Evolutionary conservation across 2,113 vertebrate genomes (phyloP).

Genomic region (Chionodraco myersi): DNA sequence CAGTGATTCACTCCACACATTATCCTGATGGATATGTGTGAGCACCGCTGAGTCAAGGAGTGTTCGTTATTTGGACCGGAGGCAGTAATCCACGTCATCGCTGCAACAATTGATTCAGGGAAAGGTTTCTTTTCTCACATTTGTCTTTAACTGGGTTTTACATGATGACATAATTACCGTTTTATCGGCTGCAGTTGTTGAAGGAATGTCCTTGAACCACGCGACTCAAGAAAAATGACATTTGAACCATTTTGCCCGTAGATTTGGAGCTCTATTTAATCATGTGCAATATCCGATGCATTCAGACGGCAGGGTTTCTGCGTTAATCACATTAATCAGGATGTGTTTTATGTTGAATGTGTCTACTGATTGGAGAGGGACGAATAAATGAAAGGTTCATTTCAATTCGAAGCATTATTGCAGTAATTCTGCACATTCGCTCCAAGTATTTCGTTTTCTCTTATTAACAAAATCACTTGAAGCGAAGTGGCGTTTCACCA

Average conservation of each 20-base stretch:
- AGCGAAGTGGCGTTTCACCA: background rate
- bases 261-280: background rate
- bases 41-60: constrained; percentile 60
- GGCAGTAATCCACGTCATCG: constrained; percentile 41
- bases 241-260: background rate
- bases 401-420: background rate
- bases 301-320: too few species aligned
- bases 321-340: too few species aligned
- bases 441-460: background rate
- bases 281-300: too few species aligned
- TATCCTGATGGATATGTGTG: constrained; percentile 37
- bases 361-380: background rate
- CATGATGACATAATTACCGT: background rate
- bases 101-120: constrained; percentile 24
- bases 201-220: background rate
- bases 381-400: background rate
- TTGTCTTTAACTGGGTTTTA: constrained; percentile 10
- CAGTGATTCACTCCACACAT: constrained; percentile 63
- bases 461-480: background rate
- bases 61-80: constrained; percentile 50
- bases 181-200: background rate
- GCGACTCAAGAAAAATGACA: background rate
- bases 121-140: background rate
- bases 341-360: too few species aligned
- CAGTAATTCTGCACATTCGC: background rate